phyloP scores from a whole-genome alignment of 2,888 invertebrate species.

The Thymelicus sylvestris region DNA sequence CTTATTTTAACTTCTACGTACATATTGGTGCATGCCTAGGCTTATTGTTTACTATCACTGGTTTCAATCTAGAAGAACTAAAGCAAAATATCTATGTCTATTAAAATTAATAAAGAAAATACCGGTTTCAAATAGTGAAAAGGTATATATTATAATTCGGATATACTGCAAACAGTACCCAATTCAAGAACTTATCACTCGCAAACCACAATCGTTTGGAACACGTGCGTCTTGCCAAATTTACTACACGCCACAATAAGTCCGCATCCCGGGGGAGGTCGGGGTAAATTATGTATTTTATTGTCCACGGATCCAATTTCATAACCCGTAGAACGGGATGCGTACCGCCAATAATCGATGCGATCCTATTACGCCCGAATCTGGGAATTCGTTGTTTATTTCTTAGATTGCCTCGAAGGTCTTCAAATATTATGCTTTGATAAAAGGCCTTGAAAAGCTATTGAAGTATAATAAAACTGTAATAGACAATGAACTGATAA shows the following conservation, averaged over 20 bases:
- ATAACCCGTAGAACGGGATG: slow-evolving; percentile 48
- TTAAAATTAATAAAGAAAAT: no score
- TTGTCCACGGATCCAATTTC: slow-evolving; percentile 54
- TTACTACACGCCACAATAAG: slow-evolving; percentile 52
- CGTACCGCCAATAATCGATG: slow-evolving; percentile 46
- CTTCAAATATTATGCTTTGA: slow-evolving; percentile 28
- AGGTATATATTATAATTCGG: slow-evolving; percentile 1
- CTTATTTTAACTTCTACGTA: no score
- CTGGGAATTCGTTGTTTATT: slow-evolving; percentile 35
- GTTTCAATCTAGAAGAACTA: no score
- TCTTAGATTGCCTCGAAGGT: slow-evolving; percentile 31
- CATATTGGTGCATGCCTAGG: no score
- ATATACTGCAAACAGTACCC: slow-evolving; percentile 26
- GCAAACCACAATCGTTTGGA: slow-evolving; percentile 46
- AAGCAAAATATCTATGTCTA: no score
- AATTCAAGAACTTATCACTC: slow-evolving; percentile 45
- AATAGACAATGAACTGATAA: not conserved
- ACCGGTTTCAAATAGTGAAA: not conserved
- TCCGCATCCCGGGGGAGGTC: slow-evolving; percentile 44
- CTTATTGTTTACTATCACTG: no score
- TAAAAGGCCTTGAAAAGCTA: slow-evolving; percentile 22
- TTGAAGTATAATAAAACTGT: slow-evolving; percentile 30
- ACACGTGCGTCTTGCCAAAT: slow-evolving; percentile 54
- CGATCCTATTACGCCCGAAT: slow-evolving; percentile 38
- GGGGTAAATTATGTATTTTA: slow-evolving; percentile 57